These are phyloP conservation scores for Eumaeus atala DNA, from an alignment of 1,140 invertebrate species.

Conservation along the genomic window DNA sequence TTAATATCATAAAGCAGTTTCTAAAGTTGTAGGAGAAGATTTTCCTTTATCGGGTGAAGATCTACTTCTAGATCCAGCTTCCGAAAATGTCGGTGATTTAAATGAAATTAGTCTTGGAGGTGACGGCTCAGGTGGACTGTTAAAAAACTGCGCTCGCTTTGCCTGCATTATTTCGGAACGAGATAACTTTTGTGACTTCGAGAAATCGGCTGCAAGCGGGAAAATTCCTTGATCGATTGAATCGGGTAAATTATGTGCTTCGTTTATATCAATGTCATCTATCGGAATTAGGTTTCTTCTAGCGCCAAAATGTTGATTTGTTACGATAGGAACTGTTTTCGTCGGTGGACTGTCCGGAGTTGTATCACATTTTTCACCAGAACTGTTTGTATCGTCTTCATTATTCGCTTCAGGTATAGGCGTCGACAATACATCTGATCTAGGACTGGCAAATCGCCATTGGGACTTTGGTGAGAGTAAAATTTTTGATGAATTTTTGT, in stretches of 20 bases:
- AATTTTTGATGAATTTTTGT: conserved; percentile 77
- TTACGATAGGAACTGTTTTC: conserved; percentile 65
- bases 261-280: conserved; percentile 45
- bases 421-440: conserved; percentile 87
- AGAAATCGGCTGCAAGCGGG: conserved; percentile 45
- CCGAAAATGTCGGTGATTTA: conserved; percentile 36
- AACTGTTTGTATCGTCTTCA: conserved; percentile 79
- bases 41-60: conserved; percentile 51
- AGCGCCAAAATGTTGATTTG: conserved; percentile 66
- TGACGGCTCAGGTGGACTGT: conserved; percentile 45
- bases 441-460: conserved; percentile 82
- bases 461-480: conserved; percentile 80
- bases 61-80: conserved; percentile 32
- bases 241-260: conserved; percentile 33
- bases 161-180: conserved; percentile 73
- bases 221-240: conserved; percentile 49
- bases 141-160: conserved; percentile 75
- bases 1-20: conserved; percentile 76
- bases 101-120: conserved; percentile 55
- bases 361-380: conserved; percentile 64
- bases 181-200: conserved; percentile 45
- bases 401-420: conserved; percentile 88
- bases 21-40: conserved; percentile 70
- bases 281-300: conserved; percentile 59
- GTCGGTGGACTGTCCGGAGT: conserved; percentile 42